Base-by-base conservation (phyloP, 2,888 invertebrate genomes). In the Carterocephalus palaemon region DNA sequence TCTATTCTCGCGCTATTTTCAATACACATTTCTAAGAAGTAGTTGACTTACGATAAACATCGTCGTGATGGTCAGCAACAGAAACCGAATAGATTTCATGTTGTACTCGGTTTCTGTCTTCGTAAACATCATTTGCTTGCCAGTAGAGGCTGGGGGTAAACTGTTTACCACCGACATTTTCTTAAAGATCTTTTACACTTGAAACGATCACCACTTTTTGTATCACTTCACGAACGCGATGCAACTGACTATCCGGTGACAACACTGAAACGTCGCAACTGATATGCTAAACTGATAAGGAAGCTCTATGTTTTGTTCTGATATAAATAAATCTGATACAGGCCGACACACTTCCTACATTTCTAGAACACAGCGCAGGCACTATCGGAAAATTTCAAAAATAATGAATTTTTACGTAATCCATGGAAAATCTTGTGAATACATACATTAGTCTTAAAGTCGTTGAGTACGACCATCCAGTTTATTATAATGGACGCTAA, bases 11-110 rank as follows among this genome's bases (percentile, higher is more conserved):
- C n/a, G n/a, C n/a, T n/a, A n/a, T n/a, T n/a, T n/a, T n/a, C n/a
- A n/a, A n/a, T n/a, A n/a, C n/a, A n/a, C n/a, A 26, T 26, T 34
- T 34, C 23, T 13, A 5, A 22, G 15, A 22, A 15, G 15, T 19
- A 37, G 8, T 63, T n/a, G n/a, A 83, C 85, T 83, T 54, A 85
- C 86, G 54, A 84, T 68, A 55, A 83, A 86, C 84, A 86, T 84
- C 2, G 75, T 59, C 0, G 84, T 85, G 39, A 86, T 84, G 0
- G 81, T 81, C 57, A 86, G 51, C 65, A 84, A 57, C 2, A 86
- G 72, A 71, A 84, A 85, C 47, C 82, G 65, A 34, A 86, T 74
- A 32, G 85, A 85, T 62, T 81, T 85, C 85, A 85, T 77, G 36
- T 81, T 82, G 62, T 84, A 84, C 29, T 86, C 83, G 20, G 75